Conservation (phyloP, 2,797 vertebrate genomes). For the Thripadectes ignobilis region DNA sequence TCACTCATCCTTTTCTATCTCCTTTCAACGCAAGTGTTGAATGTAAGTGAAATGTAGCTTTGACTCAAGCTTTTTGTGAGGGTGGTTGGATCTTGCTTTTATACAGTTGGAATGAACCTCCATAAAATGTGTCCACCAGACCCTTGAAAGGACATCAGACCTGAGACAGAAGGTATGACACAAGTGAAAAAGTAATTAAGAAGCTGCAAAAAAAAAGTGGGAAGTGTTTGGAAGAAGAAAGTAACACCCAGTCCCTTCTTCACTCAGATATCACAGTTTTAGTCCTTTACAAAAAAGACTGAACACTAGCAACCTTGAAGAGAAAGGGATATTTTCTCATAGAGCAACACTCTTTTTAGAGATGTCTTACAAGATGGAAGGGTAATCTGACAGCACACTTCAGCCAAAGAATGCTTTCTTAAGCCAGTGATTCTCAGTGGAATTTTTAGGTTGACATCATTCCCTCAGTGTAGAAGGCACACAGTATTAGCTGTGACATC, state of each 20-base stretch:
- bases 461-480: neutral
- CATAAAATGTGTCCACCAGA: neutral
- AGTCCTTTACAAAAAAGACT: neutral
- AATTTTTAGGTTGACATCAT: neutral
- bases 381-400: neutral
- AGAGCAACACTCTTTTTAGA: neutral
- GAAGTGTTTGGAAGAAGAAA: neutral
- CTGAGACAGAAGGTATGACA: neutral
- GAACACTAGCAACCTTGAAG: neutral
- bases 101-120: neutral
- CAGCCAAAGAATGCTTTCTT: neutral
- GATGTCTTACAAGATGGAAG: neutral
- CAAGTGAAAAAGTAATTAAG: neutral
- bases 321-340: neutral
- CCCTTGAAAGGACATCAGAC: neutral
- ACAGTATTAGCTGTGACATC: constrained; percentile 39
- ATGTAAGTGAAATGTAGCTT: neutral
- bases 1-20: neutral
- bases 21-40: neutral
- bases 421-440: neutral
- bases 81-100: neutral
- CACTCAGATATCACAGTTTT: neutral
- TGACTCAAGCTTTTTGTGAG: neutral
- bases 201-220: neutral
- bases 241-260: neutral